These are phyloP conservation scores for Micronisus gabar DNA, from an alignment of 2,113 vertebrate species.

Conservation along the genomic window DNA sequence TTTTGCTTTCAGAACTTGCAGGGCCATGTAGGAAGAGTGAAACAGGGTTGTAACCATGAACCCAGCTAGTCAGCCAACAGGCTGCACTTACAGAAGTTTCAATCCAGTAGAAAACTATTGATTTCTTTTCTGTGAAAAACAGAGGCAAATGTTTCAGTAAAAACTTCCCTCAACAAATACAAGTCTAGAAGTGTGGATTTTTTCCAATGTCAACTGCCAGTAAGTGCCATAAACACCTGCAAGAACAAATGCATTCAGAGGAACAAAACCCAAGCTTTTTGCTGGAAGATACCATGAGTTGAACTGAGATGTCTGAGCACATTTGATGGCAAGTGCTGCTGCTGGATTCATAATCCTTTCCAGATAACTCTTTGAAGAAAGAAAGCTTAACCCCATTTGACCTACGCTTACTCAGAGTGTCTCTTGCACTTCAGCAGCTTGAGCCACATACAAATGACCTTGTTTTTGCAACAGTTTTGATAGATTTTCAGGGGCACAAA, in stretches of 20 bases:
- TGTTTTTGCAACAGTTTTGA: background rate
- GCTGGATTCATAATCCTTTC: constrained; percentile 32
- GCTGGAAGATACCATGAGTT: background rate
- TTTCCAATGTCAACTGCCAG: background rate
- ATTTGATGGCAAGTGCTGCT: background rate
- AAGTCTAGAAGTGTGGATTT: background rate
- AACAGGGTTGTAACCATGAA: background rate
- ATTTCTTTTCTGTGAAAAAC: background rate
- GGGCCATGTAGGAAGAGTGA: background rate
- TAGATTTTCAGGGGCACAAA: background rate
- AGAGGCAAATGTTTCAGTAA: background rate
- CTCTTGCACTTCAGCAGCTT: constrained; percentile 12
- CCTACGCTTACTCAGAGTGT: background rate
- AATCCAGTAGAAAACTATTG: background rate
- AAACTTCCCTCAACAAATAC: background rate
- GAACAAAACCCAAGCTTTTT: background rate
- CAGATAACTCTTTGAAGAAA: constrained; percentile 29
- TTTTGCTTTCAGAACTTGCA: background rate
- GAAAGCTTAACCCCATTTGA: constrained; percentile 40
- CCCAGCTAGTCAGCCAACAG: background rate
- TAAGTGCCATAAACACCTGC: background rate
- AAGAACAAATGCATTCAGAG: background rate
- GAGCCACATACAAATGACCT: background rate
- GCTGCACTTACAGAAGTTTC: background rate
- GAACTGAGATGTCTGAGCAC: background rate